Percentiles rank a stretch among this genome's conserved stretches.
These are phyloP conservation scores for Salmo trutta DNA, from an alignment of 2,797 vertebrate species.

Conservation along the genomic window DNA sequence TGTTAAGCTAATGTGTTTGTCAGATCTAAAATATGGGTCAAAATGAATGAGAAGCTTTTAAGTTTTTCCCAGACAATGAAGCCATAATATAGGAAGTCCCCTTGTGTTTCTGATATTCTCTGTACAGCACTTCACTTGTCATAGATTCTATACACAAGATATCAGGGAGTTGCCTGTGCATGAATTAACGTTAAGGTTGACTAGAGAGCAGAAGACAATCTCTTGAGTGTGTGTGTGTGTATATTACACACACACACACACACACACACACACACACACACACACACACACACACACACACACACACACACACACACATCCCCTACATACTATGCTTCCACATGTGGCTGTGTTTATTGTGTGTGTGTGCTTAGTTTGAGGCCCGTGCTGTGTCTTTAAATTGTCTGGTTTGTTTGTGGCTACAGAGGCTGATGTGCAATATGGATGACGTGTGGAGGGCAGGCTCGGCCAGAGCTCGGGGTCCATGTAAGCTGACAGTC, in stretches of 20 bases:
- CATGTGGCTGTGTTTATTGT: no score
- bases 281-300: no score
- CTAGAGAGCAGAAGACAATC: not conserved
- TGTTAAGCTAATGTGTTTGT: slow-evolving; percentile 22
- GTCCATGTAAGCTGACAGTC: no score
- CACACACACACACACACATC: no score
- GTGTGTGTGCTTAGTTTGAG: not conserved
- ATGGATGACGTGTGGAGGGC: not conserved
- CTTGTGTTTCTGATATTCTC: not conserved
- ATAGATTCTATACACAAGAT: not conserved
- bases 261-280: no score
- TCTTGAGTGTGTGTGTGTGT: no score
- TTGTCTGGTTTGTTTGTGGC: no score
- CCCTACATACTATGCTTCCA: no score
- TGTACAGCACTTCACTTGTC: not conserved
- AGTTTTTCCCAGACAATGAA: not conserved
- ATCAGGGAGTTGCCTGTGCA: not conserved
- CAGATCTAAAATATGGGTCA: slow-evolving; percentile 35
- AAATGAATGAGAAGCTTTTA: slow-evolving; percentile 14
- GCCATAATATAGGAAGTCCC: not conserved
- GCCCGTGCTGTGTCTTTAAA: not conserved
- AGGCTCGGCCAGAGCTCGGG: no score
- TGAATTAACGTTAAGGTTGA: not conserved
- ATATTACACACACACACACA: no score
- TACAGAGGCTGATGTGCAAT: not conserved